Percentiles rank a stretch among this genome's conserved stretches.
Conservation (phyloP, 2,113 vertebrate species). For the Puntigrus tetrazona region DNA sequence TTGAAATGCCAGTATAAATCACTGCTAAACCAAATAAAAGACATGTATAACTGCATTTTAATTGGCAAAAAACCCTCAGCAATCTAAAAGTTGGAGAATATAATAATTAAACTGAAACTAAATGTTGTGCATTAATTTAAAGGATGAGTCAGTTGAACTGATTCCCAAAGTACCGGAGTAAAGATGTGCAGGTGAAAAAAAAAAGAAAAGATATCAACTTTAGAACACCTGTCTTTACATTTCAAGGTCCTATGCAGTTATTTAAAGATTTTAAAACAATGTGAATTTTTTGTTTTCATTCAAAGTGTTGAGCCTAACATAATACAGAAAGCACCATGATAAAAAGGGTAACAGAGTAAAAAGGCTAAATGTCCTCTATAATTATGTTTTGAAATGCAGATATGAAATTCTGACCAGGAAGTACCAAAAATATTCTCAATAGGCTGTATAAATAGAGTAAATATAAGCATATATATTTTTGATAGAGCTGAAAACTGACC, state of each 20-base stretch:
- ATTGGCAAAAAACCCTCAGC: background rate
- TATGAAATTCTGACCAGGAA: background rate
- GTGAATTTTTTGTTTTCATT: background rate
- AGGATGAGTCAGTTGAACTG: background rate
- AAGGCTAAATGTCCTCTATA: background rate
- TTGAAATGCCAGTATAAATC: background rate
- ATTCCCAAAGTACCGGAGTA: background rate
- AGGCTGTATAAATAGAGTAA: background rate
- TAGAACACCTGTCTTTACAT: background rate
- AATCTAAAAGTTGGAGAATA: background rate
- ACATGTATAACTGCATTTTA: background rate
- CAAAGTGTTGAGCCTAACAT: background rate
- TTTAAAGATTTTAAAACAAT: constrained; percentile 36
- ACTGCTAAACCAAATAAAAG: background rate
- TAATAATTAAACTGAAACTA: background rate
- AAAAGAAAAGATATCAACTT: background rate
- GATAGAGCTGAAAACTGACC: constrained; percentile 75
- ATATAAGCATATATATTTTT: background rate
- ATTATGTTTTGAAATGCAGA: background rate
- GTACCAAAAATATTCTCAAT: background rate
- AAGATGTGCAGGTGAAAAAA: background rate
- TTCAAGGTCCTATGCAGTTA: constrained; percentile 6
- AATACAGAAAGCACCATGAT: background rate
- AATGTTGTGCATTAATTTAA: background rate
- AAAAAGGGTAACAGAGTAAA: background rate